Conservation (phyloP, 2,888 invertebrate species). For the Pyralis farinalis region DNA sequence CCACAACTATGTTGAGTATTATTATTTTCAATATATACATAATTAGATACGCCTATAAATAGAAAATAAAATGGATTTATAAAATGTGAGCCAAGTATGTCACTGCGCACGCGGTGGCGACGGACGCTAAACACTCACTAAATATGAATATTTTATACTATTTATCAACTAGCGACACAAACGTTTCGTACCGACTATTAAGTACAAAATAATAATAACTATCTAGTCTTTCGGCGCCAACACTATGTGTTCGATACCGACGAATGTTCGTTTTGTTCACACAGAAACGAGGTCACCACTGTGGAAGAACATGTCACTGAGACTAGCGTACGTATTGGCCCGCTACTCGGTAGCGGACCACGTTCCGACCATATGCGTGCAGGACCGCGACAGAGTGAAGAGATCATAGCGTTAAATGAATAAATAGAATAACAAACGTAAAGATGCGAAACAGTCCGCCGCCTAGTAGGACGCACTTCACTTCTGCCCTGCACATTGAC, state of each 20-base stretch:
- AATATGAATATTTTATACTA: conserved; percentile 53
- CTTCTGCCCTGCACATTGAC: too few species aligned
- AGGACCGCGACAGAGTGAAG: conserved; percentile 14
- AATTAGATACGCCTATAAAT: conserved; percentile 70
- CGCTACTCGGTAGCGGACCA: conserved; percentile 42
- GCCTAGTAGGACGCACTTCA: too few species aligned
- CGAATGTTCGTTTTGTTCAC: conserved; percentile 35
- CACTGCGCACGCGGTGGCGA: conserved; percentile 39
- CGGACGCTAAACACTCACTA: conserved; percentile 50
- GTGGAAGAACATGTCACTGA: conserved; percentile 60
- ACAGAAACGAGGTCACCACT: conserved; percentile 46
- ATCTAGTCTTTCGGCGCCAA: conserved; percentile 44
- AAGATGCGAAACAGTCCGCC: too few species aligned
- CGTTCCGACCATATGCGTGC: neutral
- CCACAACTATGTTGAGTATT: conserved; percentile 81
- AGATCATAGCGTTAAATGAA: conserved; percentile 38
- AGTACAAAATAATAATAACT: conserved; percentile 54
- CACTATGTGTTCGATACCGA: conserved; percentile 63
- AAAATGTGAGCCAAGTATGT: conserved; percentile 58
- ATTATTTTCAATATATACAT: conserved; percentile 76
- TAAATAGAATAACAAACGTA: too few species aligned
- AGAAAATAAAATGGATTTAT: conserved; percentile 65
- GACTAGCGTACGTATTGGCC: conserved; percentile 45
- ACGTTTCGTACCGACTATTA: conserved; percentile 59
- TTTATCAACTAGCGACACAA: conserved; percentile 69